Evolutionary conservation across 2,888 invertebrate species (phyloP).

Genomic region (Meliscaeva auricollis): DNA sequence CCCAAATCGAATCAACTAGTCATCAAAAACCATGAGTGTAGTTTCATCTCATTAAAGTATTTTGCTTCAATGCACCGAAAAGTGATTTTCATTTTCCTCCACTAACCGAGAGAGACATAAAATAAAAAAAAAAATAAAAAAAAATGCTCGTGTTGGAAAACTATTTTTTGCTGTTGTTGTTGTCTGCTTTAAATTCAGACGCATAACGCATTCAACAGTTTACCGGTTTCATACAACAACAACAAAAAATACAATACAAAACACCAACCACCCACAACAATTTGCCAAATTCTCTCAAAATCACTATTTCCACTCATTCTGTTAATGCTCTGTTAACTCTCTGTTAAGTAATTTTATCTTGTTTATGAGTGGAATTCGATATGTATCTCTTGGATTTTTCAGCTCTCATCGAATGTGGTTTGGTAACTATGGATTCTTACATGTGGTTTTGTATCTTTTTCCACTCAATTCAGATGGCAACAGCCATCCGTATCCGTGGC

Average conservation of each 20-base stretch:
- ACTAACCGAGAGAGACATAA: constrained; percentile 57
- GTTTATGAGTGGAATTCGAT: constrained; percentile 31
- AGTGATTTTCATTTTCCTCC: constrained; percentile 33
- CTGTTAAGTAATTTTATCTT: constrained; percentile 36
- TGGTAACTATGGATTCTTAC: constrained; percentile 59
- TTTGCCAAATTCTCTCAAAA: constrained; percentile 15
- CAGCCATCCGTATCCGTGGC: constrained; percentile 54
- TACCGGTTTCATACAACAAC: constrained; percentile 42
- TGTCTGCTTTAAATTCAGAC: constrained; percentile 27
- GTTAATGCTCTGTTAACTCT: constrained; percentile 49
- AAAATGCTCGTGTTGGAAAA: constrained; percentile 21
- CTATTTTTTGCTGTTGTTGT: constrained; percentile 11
- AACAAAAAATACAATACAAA: constrained; percentile 14
- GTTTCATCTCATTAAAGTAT: constrained; percentile 59
- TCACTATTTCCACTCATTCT: constrained; percentile 12
- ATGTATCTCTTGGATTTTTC: constrained; percentile 58
- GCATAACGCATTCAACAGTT: constrained; percentile 71
- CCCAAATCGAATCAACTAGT: constrained; percentile 1
- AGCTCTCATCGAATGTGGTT: constrained; percentile 63
- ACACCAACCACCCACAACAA: constrained; percentile 14
- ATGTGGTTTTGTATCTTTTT: constrained; percentile 61
- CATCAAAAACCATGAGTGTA: constrained; percentile 14
- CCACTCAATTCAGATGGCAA: constrained; percentile 68
- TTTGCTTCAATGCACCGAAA: constrained; percentile 39
- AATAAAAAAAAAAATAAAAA: constrained; percentile 11